phyloP scores from a whole-genome alignment of 2,797 vertebrate genomes.

The Acipenser transmontanus region DNA sequence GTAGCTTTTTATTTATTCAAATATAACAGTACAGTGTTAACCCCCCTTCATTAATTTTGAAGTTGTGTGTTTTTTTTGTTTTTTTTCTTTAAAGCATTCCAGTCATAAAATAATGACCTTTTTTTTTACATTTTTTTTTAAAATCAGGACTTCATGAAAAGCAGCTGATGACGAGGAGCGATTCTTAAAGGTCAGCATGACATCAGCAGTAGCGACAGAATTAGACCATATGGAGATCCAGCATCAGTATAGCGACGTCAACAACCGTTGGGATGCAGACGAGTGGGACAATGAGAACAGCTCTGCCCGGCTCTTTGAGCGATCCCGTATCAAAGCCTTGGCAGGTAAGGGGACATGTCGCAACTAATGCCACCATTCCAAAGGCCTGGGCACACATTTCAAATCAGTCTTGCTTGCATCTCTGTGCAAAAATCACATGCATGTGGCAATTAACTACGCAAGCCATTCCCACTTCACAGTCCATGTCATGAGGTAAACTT shows the following conservation, averaged over 20 bases:
- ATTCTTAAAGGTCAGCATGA: slow-evolving; percentile 72
- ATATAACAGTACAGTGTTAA: too few relatives aligned
- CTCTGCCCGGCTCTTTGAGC: slow-evolving; percentile 86
- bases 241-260: slow-evolving; percentile 88
- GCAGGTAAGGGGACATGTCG: slow-evolving; percentile 63
- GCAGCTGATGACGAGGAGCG: slow-evolving; percentile 67
- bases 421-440: too few relatives aligned
- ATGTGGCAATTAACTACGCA: too few relatives aligned
- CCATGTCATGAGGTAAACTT: too few relatives aligned
- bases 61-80: too few relatives aligned
- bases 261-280: slow-evolving; percentile 93
- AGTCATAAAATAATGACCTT: too few relatives aligned
- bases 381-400: too few relatives aligned
- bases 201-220: slow-evolving; percentile 78
- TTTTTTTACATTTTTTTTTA: too few relatives aligned
- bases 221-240: slow-evolving; percentile 94
- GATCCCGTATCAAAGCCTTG: slow-evolving; percentile 91
- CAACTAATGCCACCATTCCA: background rate
- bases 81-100: too few relatives aligned
- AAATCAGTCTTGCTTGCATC: background rate
- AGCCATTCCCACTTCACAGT: too few relatives aligned
- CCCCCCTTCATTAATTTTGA: too few relatives aligned
- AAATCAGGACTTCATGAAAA: slow-evolving; percentile 57
- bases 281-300: slow-evolving; percentile 99
- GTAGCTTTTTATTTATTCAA: too few relatives aligned